Evolutionary conservation across 2,888 invertebrate genomes (phyloP), one percentile per base, ranked within the genome.

Genomic region (Isoperla grammatica): DNA sequence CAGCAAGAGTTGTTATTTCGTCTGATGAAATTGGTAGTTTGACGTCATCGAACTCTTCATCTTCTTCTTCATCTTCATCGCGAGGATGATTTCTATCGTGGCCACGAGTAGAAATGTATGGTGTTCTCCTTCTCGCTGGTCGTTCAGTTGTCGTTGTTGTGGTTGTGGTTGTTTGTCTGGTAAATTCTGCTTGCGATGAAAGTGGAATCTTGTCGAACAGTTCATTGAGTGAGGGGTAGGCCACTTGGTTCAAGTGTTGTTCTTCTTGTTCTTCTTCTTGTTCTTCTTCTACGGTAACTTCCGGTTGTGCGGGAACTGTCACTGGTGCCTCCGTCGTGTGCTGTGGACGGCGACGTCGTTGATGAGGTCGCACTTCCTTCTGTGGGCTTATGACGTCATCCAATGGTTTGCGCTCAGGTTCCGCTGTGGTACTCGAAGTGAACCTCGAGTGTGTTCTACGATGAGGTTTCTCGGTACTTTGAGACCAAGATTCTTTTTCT

Each of bases 361-460:
- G 54, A 13, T 59, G 42, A 2, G 37, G 45, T 1, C 54, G 54
- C 8, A 54, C 54, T 12, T 60, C 50, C 5, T 46, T 48, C 23
- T 55, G 39, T 19, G 15, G 22, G n/a, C 43, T 54, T 5, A 20
- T 17, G 29, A 35, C 23, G 29, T 49, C 22, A 15, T 49, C 39
- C 15, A 11, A 39, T 37, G 20, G 54, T 20, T 13, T 40, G n/a
- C 15, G 39, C 39, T 1, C n/a, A 19, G 29, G n/a, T 22, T 15
- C n/a, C 20, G 11, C 15, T n/a, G n/a, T n/a, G 40, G 9, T 15
- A 37, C 8, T 29, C 17, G 1, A 29, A 1, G 37, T 29, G 29
- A 29, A 29, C 29, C 29, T 29, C 29, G 29, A 29, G 29, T 29
- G 29, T 6, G 8, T 8, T 29, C 29, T 29, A 29, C 29, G 29